A percentile compares a stretch with the other conserved stretches of the same genome.
Evolutionary conservation across 2,113 vertebrate genomes (phyloP).

Genomic region (Notarius quadriscutis): DNA sequence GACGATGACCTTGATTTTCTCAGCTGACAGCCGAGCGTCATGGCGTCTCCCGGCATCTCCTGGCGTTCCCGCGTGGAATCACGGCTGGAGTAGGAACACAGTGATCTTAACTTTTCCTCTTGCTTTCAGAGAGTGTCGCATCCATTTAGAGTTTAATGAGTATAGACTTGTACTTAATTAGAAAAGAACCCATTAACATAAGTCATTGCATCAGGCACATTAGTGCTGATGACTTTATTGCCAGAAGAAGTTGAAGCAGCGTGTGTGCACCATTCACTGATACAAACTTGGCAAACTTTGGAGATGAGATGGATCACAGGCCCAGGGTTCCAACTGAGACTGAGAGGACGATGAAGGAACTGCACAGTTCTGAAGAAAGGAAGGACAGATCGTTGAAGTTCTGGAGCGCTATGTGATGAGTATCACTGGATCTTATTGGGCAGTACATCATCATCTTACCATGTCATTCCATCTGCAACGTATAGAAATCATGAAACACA

Average conservation of each 20-base stretch:
- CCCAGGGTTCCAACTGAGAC: background rate
- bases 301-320: background rate
- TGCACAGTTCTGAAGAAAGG: background rate
- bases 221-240: conserved; percentile 55
- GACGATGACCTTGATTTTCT: conserved; percentile 37
- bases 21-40: background rate
- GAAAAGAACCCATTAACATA: conserved; percentile 54
- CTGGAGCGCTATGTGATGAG: background rate
- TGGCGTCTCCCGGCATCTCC: background rate
- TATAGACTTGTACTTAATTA: conserved; percentile 52
- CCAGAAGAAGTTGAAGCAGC: conserved; percentile 37
- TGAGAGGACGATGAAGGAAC: background rate
- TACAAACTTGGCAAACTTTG: background rate
- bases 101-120: conserved; percentile 33
- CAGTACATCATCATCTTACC: background rate
- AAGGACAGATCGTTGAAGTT: background rate
- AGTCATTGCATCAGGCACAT: conserved; percentile 56
- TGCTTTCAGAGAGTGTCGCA: conserved; percentile 38
- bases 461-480: background rate
- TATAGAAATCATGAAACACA: background rate
- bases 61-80: conserved; percentile 11
- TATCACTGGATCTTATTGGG: background rate
- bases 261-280: conserved; percentile 8
- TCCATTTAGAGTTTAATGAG: conserved; percentile 51
- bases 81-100: conserved; percentile 19